Evolutionary conservation across 1,140 invertebrate genomes (phyloP).

Genomic region (Zaprionus davidi): DNA sequence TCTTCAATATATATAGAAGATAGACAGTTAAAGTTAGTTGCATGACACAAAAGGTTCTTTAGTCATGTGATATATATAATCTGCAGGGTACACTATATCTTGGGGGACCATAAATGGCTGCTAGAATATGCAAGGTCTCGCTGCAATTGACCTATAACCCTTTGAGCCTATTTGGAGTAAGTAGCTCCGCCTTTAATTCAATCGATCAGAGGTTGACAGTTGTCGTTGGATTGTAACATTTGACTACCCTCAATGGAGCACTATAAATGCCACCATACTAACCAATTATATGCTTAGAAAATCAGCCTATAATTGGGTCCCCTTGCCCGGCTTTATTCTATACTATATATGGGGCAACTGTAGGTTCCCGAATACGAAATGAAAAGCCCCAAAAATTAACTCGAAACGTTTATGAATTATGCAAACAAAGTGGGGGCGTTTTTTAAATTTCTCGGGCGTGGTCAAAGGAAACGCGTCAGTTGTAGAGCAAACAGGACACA

Average conservation of each 20-base stretch:
- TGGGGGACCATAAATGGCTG: no score
- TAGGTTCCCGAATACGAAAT: not conserved
- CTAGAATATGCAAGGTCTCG: no score
- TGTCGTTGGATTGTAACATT: no score
- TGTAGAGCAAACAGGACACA: not conserved
- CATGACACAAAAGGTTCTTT: no score
- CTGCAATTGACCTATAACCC: no score
- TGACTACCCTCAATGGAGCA: not conserved
- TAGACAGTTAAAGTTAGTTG: no score
- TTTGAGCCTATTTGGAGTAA: no score
- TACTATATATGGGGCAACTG: not conserved
- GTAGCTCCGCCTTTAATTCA: not conserved
- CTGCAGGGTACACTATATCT: no score
- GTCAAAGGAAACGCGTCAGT: not conserved
- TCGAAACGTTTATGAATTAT: constrained; percentile 62
- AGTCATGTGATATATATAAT: no score
- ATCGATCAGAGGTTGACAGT: not conserved
- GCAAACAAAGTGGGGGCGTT: constrained; percentile 24
- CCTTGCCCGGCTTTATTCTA: not conserved
- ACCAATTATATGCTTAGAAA: not conserved
- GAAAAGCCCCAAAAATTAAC: constrained; percentile 54
- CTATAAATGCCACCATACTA: not conserved
- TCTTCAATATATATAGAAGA: no score
- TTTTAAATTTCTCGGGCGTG: constrained; percentile 30
- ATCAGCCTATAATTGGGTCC: not conserved